A percentile compares a stretch with the other conserved stretches of the same genome.
These are phyloP conservation scores for Mergus octosetaceus DNA, from an alignment of 2,797 vertebrate species.

Conservation along the genomic window DNA sequence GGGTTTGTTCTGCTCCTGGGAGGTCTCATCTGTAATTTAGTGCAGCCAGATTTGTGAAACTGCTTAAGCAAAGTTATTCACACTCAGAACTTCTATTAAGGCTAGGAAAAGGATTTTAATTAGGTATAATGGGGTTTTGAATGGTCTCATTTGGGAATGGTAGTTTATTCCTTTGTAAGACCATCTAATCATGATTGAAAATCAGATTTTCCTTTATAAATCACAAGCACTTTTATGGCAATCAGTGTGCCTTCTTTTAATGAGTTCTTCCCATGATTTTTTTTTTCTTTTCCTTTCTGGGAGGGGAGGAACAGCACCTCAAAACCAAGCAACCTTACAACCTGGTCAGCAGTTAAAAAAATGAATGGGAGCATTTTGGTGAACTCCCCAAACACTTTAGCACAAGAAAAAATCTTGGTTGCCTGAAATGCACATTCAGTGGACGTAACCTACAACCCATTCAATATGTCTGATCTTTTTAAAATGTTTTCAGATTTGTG, in stretches of 20 bases:
- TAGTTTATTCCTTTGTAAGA: slow-evolving; percentile 1
- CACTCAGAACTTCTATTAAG: slow-evolving; percentile 28
- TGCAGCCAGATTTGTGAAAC: slow-evolving; percentile 23
- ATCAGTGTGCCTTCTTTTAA: neutral
- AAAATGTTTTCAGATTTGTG: neutral
- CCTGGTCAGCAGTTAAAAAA: neutral
- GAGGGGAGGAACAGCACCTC: neutral
- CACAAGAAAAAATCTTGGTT: neutral
- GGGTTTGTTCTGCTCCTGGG: slow-evolving; percentile 58
- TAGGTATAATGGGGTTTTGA: slow-evolving; percentile 3
- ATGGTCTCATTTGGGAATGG: neutral
- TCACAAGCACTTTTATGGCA: neutral
- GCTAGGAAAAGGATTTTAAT: slow-evolving; percentile 18
- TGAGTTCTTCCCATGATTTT: neutral
- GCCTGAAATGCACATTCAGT: neutral
- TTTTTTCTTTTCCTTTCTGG: rapidly evolving
- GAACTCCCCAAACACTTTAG: neutral
- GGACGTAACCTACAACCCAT: neutral
- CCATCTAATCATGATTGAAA: neutral
- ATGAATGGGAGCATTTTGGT: neutral
- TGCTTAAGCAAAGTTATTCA: slow-evolving; percentile 48
- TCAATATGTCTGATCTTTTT: rapidly evolving
- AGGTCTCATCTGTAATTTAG: slow-evolving; percentile 46
- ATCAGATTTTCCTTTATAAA: neutral
- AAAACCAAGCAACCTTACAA: neutral